Evolutionary conservation across 2,888 invertebrate species (phyloP), one percentile per base, ranked within the genome.

Genomic region (Mayetiola destructor): DNA sequence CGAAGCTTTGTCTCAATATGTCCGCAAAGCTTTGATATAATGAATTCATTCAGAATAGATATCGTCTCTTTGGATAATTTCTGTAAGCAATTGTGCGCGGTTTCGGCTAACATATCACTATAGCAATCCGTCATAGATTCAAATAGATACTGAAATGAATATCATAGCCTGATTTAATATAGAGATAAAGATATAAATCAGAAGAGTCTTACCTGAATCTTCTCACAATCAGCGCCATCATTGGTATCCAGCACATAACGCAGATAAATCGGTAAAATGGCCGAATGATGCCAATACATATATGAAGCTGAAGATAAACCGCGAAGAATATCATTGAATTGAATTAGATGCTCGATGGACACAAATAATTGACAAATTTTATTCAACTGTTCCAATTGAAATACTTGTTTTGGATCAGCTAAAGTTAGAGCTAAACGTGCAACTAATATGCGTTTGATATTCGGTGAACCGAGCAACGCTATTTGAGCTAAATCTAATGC

Each of bases 1-100:
- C 99, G 81, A 56, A 99, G 76, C 70, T 93, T 91, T 0, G 87
- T 93, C 75, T 99, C 99, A 61, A 97, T 84, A 65, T 85, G 82
- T 64, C 85, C 84, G 67, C 92, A 90, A 30, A 92, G 73, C 39
- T 84, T 85, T 62, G 81, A 77, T 29, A 86, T 90, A 80, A 53
- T 3, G 12, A 16, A 3, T 30, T 30, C 30, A 32, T 53, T 53
- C 20, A 53, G 10, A 5, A 53, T 53, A 3, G 48, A 56, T 32
- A 59, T 59, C 14, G 61, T 59, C 20, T 61, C 59, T 59, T 59
- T 35, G 56, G 27, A 5, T 6, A 30, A 21, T 48, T 57, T 52
- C 4, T 3, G 14, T 2, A 32, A 10, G 27, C 23, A 35, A 35
- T 36, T n/a, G n/a, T 12, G 10, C 5, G 8, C 20, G 2, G n/a